phyloP scores from a whole-genome alignment of 2,797 vertebrate genomes.

The Pseudochirops cupreus region DNA sequence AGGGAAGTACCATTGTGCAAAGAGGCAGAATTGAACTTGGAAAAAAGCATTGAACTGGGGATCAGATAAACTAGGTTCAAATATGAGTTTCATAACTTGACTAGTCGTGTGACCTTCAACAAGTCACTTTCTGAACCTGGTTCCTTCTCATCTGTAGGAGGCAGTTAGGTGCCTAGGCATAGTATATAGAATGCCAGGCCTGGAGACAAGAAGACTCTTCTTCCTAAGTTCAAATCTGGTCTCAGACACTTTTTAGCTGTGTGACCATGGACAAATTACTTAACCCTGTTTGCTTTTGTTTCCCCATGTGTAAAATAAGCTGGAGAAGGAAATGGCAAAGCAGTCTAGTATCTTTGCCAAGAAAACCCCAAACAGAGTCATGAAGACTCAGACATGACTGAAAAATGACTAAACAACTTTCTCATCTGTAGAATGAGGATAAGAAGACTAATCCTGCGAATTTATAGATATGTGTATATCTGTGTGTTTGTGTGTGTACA shows the following conservation, averaged over 20 bases:
- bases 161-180: not conserved
- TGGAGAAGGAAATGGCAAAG: not conserved
- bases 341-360: not conserved
- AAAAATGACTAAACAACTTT: not conserved
- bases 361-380: not conserved
- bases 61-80: not conserved
- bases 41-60: not conserved
- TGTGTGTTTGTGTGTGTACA: not conserved
- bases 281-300: not conserved
- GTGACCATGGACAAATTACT: not conserved
- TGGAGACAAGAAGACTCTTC: not conserved
- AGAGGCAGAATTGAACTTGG: not conserved
- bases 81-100: not conserved
- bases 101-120: not conserved
- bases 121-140: not conserved
- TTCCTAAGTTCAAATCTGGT: not conserved
- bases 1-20: not conserved
- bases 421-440: not conserved
- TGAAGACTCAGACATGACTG: not conserved
- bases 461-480: not conserved
- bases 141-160: not conserved
- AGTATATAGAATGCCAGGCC: not conserved
- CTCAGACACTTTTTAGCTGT: not conserved
- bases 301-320: not conserved
- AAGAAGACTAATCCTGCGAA: not conserved